Conservation (phyloP, 2,888 invertebrate species). For the Ligdia adustata region DNA sequence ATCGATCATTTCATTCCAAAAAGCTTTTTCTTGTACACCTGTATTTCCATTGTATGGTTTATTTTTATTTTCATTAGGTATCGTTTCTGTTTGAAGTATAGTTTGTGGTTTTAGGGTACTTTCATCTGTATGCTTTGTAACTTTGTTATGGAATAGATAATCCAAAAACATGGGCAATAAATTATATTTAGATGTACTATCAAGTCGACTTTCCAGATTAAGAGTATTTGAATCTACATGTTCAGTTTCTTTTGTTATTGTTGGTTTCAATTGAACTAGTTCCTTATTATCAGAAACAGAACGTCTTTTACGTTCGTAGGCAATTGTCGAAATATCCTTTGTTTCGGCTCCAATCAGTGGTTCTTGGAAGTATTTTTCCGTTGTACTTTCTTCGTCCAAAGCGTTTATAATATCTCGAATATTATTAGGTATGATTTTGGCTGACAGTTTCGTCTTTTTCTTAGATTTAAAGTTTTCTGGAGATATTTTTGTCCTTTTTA, state of each 20-base stretch:
- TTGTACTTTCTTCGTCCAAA: conserved; percentile 50
- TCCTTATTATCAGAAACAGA: conserved; percentile 7
- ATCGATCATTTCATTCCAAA: conserved; percentile 15
- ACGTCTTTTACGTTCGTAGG: conserved; percentile 18
- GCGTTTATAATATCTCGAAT: conserved; percentile 72
- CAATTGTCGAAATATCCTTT: conserved; percentile 26
- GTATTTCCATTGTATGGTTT: conserved; percentile 12
- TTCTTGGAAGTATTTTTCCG: conserved; percentile 41
- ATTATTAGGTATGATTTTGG: conserved; percentile 42
- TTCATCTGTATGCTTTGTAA: conserved; percentile 27
- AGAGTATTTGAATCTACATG: neutral
- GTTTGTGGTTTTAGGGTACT: conserved; percentile 7
- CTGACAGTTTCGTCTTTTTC: conserved; percentile 47
- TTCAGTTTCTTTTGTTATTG: neutral
- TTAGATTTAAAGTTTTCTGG: conserved; percentile 37
- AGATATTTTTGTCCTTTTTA: conserved; percentile 26
- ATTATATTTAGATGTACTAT: conserved; percentile 34
- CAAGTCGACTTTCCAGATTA: neutral
- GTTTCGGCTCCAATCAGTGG: conserved; percentile 60
- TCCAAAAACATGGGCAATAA: conserved; percentile 60
- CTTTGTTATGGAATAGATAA: conserved; percentile 53
- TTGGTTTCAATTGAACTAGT: neutral
- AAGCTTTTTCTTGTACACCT: conserved; percentile 18
- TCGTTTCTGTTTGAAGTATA: neutral
- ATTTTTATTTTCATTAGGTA: conserved; percentile 21